These are phyloP conservation scores for Adelosebastes latens DNA, from an alignment of 2,797 vertebrate genomes.

Conservation along the genomic window DNA sequence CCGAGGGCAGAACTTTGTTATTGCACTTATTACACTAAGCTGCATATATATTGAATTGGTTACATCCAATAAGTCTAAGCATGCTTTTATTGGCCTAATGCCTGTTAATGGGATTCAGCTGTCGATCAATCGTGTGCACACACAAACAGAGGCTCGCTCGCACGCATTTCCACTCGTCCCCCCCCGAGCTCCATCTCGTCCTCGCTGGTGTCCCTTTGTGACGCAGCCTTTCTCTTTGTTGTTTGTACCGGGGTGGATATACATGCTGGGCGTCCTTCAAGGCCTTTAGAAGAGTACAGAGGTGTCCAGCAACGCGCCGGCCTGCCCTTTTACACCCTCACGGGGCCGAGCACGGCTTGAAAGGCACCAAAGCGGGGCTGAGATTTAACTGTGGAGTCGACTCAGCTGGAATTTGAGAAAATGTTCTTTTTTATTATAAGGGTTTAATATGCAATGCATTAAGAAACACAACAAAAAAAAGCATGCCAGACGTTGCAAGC, in stretches of 20 bases:
- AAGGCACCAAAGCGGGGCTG: slow-evolving; percentile 23
- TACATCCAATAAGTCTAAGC: slow-evolving; percentile 16
- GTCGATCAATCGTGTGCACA: slow-evolving; percentile 32
- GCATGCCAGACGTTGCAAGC: background rate
- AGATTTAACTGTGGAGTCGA: slow-evolving; percentile 36
- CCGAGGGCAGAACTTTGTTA: slow-evolving; percentile 13
- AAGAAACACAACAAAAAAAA: background rate
- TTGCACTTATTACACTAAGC: slow-evolving; percentile 19
- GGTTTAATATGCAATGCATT: too few species aligned
- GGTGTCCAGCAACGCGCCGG: slow-evolving; percentile 56
- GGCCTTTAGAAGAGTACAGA: slow-evolving; percentile 56
- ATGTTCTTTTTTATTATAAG: background rate
- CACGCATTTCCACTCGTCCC: slow-evolving; percentile 1
- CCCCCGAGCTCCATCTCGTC: slow-evolving; percentile 18
- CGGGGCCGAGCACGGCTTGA: slow-evolving; percentile 33
- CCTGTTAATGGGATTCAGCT: slow-evolving; percentile 55
- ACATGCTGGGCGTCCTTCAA: slow-evolving; percentile 63
- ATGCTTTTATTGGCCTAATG: slow-evolving; percentile 16
- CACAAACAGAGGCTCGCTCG: background rate
- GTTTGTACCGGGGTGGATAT: slow-evolving; percentile 50
- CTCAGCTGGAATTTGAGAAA: background rate
- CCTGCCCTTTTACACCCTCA: slow-evolving; percentile 53
- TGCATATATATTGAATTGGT: slow-evolving; percentile 24
- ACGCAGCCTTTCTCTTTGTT: slow-evolving; percentile 55
- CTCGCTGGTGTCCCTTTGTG: slow-evolving; percentile 47